Conservation (phyloP, 2,113 vertebrate species). For the Hydrochoerus hydrochaeris region DNA sequence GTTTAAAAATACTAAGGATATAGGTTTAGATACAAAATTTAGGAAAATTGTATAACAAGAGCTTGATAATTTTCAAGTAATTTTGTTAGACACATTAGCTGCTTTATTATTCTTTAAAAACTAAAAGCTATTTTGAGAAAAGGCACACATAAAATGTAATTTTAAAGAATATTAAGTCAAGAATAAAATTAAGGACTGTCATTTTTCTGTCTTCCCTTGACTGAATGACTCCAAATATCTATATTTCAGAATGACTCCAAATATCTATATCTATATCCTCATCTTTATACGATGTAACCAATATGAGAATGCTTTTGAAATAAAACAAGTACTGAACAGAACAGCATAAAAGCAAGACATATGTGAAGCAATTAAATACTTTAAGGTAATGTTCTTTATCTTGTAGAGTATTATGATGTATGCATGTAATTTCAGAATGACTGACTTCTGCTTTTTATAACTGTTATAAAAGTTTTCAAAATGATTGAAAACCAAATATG, state of each 20-base stretch:
- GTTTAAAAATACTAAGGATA: background rate
- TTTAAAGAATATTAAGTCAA: background rate
- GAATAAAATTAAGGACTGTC: background rate
- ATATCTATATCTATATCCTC: background rate
- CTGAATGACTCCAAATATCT: background rate
- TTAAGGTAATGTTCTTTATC: background rate
- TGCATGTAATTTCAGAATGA: background rate
- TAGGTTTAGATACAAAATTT: background rate
- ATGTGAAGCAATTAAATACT: background rate
- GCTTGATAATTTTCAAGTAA: background rate
- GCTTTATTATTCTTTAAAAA: background rate
- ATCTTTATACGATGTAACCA: background rate
- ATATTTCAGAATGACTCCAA: background rate
- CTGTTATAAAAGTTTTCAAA: constrained; percentile 1
- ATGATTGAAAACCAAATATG: background rate
- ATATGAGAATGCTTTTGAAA: background rate
- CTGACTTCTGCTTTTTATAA: constrained; percentile 5
- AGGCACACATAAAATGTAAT: background rate
- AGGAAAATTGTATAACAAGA: background rate
- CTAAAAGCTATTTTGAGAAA: background rate
- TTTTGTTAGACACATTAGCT: background rate
- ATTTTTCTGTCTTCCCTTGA: background rate
- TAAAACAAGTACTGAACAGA: background rate
- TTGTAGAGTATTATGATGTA: background rate
- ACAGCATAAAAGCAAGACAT: background rate